Evolutionary conservation across 2,888 invertebrate genomes (phyloP).

Genomic region (Diogma glabrata): DNA sequence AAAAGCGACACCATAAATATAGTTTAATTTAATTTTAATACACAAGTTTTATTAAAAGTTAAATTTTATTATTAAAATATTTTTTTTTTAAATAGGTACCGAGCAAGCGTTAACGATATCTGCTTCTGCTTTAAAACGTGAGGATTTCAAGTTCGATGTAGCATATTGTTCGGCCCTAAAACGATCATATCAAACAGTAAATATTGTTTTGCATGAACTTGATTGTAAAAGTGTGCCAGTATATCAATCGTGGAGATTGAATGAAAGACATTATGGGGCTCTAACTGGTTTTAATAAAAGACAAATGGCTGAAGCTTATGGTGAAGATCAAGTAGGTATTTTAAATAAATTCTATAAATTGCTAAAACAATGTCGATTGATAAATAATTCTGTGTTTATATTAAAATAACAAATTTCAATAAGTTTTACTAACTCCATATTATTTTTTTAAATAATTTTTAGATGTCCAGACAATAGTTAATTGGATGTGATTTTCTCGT

Average conservation of each 20-base stretch:
- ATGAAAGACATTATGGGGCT: constrained; percentile 81
- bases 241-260: constrained; percentile 70
- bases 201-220: constrained; percentile 53
- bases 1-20: no score
- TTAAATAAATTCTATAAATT: background rate
- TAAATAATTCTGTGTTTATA: background rate
- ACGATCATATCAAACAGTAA: constrained; percentile 67
- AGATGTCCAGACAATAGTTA: no score
- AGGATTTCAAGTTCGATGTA: constrained; percentile 66
- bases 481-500: no score
- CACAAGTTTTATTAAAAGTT: no score
- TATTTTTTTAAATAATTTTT: background rate
- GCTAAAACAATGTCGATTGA: background rate
- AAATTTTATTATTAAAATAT: no score
- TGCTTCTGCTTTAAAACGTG: constrained; percentile 57
- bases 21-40: background rate
- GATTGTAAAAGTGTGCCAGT: constrained; percentile 57
- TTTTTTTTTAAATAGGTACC: constrained; percentile 26
- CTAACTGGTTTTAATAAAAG: constrained; percentile 81
- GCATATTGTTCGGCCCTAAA: constrained; percentile 74
- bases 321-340: constrained; percentile 59
- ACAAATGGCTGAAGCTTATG: constrained; percentile 78
- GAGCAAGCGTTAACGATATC: constrained; percentile 27
- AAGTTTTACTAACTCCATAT: background rate
- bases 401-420: background rate